Evolutionary conservation across 2,888 invertebrate genomes (phyloP), one percentile per base, ranked within the genome.

Genomic region (Choreutis nemorana): DNA sequence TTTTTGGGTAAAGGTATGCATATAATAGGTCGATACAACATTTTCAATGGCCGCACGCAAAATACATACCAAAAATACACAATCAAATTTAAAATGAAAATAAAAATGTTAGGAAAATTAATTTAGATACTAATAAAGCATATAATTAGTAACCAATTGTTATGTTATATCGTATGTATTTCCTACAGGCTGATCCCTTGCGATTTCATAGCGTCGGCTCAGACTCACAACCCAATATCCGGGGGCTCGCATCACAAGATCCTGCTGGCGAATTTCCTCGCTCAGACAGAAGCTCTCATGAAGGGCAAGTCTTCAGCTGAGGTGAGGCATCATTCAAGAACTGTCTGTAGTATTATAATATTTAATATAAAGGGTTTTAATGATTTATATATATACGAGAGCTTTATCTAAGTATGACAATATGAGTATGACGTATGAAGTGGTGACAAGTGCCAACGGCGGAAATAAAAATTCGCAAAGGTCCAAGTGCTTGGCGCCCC

Each of bases 201-300:
- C 55, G 98, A 99, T 78, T 99, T 99, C 65, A 90, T 99, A 48
- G 94, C 94, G 5, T 94, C 98, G 0, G 94, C 90, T 1, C 84
- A 90, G 51, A 91, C 94, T 0, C 95, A 96, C 50, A 98, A 98
- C 67, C 93, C 93, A 1, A 87, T 88, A 33, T 75, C 83, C 1
- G 83, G 84, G 41, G 91, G 91, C 4, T 62, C 87, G 1, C 97
- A 98, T 62, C 98, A 98, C 68, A 91, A 93, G 83, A 95, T 98
- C 50, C 81, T 99, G 34, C 70, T 97, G 35, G 91, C 98, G 1
- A 99, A 99, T 77, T 99, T 97, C 81, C 81, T 99, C 41, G 99
- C 99, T 7, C 99, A 99, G 79, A 97, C 98, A 0, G 99, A 99
- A 65, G 99, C 99, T 9, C 81, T 99, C 28, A 97, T 98, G 96